phyloP scores from a whole-genome alignment of 2,113 vertebrate genomes.

The Sinocyclocheilus anshuiensis region DNA sequence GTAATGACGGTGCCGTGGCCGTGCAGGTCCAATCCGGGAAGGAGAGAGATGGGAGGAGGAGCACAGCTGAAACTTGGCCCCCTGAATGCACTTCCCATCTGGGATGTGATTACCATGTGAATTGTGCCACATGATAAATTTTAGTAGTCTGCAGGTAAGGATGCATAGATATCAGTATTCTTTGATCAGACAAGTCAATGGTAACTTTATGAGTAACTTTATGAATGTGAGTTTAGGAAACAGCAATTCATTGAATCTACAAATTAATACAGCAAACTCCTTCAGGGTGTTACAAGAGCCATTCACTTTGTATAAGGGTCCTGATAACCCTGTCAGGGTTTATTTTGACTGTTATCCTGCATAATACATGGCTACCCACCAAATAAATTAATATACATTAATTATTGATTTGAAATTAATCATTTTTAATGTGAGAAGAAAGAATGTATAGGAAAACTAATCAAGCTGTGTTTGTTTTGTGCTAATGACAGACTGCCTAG shows the following conservation, averaged over 20 bases:
- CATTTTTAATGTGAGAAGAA: too few species aligned
- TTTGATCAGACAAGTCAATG: background rate
- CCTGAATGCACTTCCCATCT: conserved; percentile 30
- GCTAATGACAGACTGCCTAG: background rate
- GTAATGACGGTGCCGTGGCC: conserved; percentile 68
- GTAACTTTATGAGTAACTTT: background rate
- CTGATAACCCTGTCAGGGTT: background rate
- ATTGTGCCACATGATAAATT: background rate
- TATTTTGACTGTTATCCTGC: background rate
- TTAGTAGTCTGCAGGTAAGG: background rate
- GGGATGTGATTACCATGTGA: conserved; percentile 26
- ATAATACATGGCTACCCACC: background rate
- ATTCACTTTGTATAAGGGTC: background rate
- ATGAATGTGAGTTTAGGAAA: background rate
- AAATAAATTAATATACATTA: background rate
- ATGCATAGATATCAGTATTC: background rate
- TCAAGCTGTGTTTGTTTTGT: background rate
- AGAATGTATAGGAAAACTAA: background rate
- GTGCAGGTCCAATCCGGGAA: conserved; percentile 65
- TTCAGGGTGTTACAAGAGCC: too few species aligned
- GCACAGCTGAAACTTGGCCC: conserved; percentile 54
- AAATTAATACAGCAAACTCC: background rate
- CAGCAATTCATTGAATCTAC: background rate
- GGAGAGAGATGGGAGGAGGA: conserved; percentile 66
- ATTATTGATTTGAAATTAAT: background rate